phyloP scores from a whole-genome alignment of 2,888 invertebrate species.

The Pheosia gnoma region DNA sequence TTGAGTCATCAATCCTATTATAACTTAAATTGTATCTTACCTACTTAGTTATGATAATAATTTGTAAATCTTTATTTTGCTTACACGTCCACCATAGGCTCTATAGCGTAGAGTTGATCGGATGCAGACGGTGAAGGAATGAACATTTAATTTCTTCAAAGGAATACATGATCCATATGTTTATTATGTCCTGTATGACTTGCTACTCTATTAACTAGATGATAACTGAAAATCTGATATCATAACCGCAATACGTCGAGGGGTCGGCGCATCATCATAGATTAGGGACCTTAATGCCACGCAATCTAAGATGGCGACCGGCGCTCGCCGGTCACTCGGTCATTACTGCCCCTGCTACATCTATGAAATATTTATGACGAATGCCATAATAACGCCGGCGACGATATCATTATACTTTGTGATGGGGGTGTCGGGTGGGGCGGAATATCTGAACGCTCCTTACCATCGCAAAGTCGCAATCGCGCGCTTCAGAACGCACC shows the following conservation, averaged over 20 bases:
- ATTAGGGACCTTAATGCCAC: constrained; percentile 31
- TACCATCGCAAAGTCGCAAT: constrained; percentile 82
- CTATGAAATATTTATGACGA: constrained; percentile 84
- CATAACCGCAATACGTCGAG: constrained; percentile 29
- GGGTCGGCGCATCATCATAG: constrained; percentile 23
- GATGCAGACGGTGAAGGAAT: background rate
- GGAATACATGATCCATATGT: background rate
- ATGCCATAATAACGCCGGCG: constrained; percentile 82
- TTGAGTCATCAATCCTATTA: too few species aligned
- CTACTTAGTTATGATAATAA: too few species aligned
- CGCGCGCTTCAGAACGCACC: constrained; percentile 59
- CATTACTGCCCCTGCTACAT: constrained; percentile 77
- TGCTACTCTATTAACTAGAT: constrained; percentile 5
- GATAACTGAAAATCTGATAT: constrained; percentile 29
- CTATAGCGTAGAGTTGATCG: background rate
- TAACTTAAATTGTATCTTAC: too few species aligned
- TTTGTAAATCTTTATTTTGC: too few species aligned
- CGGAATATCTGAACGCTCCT: constrained; percentile 83
- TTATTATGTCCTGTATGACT: constrained; percentile 5
- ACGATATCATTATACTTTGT: constrained; percentile 85
- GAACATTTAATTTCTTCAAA: background rate
- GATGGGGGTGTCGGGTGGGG: constrained; percentile 83
- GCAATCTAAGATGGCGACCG: constrained; percentile 50
- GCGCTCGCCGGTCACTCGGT: constrained; percentile 77
- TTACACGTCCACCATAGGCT: too few species aligned